Base-by-base conservation (phyloP, 1,140 invertebrate genomes). In the Macrosteles quadrilineatus region DNA sequence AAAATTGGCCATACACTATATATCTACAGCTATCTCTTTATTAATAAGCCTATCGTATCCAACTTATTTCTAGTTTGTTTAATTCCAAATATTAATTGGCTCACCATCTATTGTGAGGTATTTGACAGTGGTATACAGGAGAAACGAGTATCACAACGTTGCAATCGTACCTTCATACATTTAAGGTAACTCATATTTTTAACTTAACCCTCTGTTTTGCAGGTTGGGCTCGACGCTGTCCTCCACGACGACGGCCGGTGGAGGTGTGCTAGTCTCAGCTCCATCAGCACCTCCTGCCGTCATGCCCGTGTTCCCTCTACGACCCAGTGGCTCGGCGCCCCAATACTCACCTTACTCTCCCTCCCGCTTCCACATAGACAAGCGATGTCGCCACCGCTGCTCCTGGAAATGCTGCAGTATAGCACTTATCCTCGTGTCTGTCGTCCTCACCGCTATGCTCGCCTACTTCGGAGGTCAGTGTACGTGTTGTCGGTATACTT, bases 351-450 rank as follows among this genome's bases (percentile, higher is more conserved):
- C 89, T 73, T 93, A 92, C 82, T 94, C 92, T 72, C 92, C 92
- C 77, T 94, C 95, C 73, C 90, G 94, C 78, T 95, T 96, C 84
- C 92, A 94, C 83, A 93, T 96, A 84, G 92, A 95, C 83, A 96
- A 96, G 82, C 87, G 93, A 71, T 94, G 93, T 81, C 91, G 93
- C 77, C 91, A 95, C 78, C 86, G 92, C 71, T 97, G 94, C 85
- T 95, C 93, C 76, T 98, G 96, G 96, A 95, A 95, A 82, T 97
- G 94, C 82, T 89, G 93, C 78, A 92, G 92, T 79, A 92, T 97
- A 80, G 88, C 91, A 72, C 89, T 97, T 81, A 95, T 97, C 78
- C 87, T 96, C 75, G 83, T 97, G 75, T 90, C 89, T 78, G 90
- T 96, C 73, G 90, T 91, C 72, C 86, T 97, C 74, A 89, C 93